Evolutionary conservation across 2,113 vertebrate genomes (phyloP).

Genomic region (Paradisaea rubra): DNA sequence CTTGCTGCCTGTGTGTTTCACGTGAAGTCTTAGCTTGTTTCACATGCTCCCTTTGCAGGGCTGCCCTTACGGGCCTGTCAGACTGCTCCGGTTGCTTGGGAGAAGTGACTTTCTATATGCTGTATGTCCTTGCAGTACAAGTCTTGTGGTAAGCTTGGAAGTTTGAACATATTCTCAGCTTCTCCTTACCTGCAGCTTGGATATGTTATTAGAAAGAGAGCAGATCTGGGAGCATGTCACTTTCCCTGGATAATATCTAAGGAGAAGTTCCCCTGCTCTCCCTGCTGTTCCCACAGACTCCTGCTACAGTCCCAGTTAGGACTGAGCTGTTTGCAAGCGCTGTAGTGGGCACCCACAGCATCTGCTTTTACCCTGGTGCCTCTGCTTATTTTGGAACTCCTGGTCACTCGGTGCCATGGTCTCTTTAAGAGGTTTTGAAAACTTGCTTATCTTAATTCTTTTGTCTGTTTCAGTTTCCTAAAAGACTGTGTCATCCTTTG

Average conservation of each 20-base stretch:
- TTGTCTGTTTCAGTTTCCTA: constrained; percentile 9
- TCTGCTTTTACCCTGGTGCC: background rate
- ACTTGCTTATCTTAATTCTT: constrained; percentile 19
- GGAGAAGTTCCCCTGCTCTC: background rate
- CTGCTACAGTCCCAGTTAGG: background rate
- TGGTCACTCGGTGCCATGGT: background rate
- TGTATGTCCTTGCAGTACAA: background rate
- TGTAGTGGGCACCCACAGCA: background rate
- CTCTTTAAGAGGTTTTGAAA: background rate
- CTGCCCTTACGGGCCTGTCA: rapidly evolving
- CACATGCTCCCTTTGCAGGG: background rate
- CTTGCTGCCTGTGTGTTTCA: background rate
- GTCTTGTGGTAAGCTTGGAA: background rate
- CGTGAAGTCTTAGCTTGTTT: rapidly evolving
- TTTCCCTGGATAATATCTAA: background rate
- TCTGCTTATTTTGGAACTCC: background rate
- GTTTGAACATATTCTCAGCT: background rate
- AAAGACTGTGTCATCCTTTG: constrained; percentile 32
- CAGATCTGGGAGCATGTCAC: background rate
- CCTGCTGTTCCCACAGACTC: background rate
- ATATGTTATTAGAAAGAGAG: background rate
- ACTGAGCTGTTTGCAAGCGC: background rate
- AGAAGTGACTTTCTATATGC: background rate
- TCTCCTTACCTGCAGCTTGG: background rate
- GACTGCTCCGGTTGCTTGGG: background rate